A percentile compares a stretch with the other conserved stretches of the same genome.
Evolutionary conservation across 2,113 vertebrate species (phyloP).

Genomic region (Thamnophis sirtalis): DNA sequence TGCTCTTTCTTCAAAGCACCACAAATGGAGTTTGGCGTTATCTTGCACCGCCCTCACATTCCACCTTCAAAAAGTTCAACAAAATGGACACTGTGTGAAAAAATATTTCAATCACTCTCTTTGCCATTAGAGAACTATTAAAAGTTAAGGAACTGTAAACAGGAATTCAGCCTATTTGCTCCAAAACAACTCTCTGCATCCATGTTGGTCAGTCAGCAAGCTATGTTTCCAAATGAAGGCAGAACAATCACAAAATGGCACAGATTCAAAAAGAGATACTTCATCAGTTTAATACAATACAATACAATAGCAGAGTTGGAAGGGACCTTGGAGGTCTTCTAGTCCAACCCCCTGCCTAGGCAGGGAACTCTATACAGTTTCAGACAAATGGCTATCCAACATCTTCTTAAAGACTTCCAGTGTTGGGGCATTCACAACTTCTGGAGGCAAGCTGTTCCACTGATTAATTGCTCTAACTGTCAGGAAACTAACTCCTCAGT

Average conservation of each 20-base stretch:
- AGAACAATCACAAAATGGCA: conserved; percentile 56
- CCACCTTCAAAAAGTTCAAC: conserved; percentile 39
- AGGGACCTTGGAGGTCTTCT: too few species aligned
- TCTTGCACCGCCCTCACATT: conserved; percentile 55
- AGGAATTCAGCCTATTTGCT: conserved; percentile 61
- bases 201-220: conserved; percentile 54
- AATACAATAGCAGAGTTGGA: too few species aligned
- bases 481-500: too few species aligned
- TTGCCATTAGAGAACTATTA: conserved; percentile 40
- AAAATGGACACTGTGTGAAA: conserved; percentile 46
- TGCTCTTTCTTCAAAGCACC: conserved; percentile 64
- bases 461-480: too few species aligned
- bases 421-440: too few species aligned
- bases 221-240: conserved; percentile 56
- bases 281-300: not conserved
- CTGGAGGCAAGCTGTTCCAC: too few species aligned
- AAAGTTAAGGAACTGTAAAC: conserved; percentile 56
- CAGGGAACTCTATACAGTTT: too few species aligned
- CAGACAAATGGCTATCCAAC: too few species aligned
- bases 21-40: conserved; percentile 57
- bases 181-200: conserved; percentile 40
- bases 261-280: conserved; percentile 45
- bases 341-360: too few species aligned
- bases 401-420: too few species aligned
- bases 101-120: conserved; percentile 25